A percentile compares a stretch with the other conserved stretches of the same genome.
Conservation (phyloP, 2,797 vertebrate species). For the Fistularia tabacaria region DNA sequence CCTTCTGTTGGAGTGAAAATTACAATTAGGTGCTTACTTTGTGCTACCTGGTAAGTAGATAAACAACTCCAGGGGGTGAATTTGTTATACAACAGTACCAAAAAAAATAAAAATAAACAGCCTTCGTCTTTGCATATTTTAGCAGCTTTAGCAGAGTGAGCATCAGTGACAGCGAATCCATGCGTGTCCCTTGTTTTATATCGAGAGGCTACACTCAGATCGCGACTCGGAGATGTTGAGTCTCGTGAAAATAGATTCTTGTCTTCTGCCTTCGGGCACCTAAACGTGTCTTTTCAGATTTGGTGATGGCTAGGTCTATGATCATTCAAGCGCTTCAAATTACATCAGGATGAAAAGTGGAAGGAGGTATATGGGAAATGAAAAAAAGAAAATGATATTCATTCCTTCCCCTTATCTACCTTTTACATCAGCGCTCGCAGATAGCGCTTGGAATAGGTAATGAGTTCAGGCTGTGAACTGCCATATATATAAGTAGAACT, state of each 20-base stretch:
- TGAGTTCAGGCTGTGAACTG: conserved; percentile 36
- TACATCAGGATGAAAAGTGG: conserved; percentile 72
- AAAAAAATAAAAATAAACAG: conserved; percentile 20
- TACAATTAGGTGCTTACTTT: conserved; percentile 54
- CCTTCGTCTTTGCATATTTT: conserved; percentile 53
- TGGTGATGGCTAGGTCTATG: conserved; percentile 69
- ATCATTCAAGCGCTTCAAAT: conserved; percentile 75
- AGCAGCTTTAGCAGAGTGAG: conserved; percentile 52
- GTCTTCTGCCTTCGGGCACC: conserved; percentile 63
- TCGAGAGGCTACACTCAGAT: conserved; percentile 39
- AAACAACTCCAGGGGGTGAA: conserved; percentile 63
- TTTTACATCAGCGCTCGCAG: conserved; percentile 66
- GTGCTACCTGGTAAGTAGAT: conserved; percentile 57
- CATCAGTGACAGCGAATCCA: conserved; percentile 48
- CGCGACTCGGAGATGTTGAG: conserved; percentile 51
- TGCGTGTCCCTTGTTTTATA: conserved; percentile 50
- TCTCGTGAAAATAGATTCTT: conserved; percentile 71
- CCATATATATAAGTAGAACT: conserved; percentile 30
- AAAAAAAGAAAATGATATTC: conserved; percentile 69
- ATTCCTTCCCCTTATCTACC: conserved; percentile 68
- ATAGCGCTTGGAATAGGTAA: conserved; percentile 58
- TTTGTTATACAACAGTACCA: conserved; percentile 51
- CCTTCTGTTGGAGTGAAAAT: conserved; percentile 37
- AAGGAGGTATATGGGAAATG: conserved; percentile 64
- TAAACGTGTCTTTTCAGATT: conserved; percentile 74